Evolutionary conservation across 2,888 invertebrate species (phyloP), one percentile per base, ranked within the genome.

Genomic region (Epirrhoe alternata): DNA sequence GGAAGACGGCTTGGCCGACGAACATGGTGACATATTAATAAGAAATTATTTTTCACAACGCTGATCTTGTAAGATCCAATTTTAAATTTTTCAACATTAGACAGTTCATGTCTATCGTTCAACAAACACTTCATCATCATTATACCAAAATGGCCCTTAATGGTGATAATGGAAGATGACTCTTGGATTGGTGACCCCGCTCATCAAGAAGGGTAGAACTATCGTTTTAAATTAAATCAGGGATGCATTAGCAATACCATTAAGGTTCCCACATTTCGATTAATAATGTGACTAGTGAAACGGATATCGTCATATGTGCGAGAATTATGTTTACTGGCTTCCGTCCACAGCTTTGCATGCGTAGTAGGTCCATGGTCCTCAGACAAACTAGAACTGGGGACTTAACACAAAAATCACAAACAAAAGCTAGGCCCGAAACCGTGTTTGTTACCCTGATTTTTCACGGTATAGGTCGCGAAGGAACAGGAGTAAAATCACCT

Each of bases 181-280:
- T 84, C 81, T 86, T 79, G 82, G 78, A 81, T 82, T 79, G 78
- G 72, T 75, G 76, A 81, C 77, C 80, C 80, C 73, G 81, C 81
- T 84, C 84, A 86, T 78, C 75, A 76, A 75, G 76, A 78, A 81
- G 74, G 76, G 75, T 78, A 77, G 76, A 79, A 82, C 81, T 84
- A 87, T 85, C 81, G 81, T 83, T 84, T 84, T 79, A 76, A 80
- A 84, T 83, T 82, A 79, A 79, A 68, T 68, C 64, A 61, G 47
- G 52, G 79, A 80, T 78, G 73, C 75, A 77, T 71, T 67, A 77
- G 78, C 79, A 73, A 74, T 51, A 71, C 73, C 70, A 72, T 74
- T 55, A 56, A 35, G 49, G 51, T 42, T 35, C 30, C n/a, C 52
- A 33, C 16, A 31, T 55, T 57, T 47, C 38, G 38, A 42, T 42